Base-by-base conservation (phyloP, 2,888 invertebrate species). In the Andrena bicolor region DNA sequence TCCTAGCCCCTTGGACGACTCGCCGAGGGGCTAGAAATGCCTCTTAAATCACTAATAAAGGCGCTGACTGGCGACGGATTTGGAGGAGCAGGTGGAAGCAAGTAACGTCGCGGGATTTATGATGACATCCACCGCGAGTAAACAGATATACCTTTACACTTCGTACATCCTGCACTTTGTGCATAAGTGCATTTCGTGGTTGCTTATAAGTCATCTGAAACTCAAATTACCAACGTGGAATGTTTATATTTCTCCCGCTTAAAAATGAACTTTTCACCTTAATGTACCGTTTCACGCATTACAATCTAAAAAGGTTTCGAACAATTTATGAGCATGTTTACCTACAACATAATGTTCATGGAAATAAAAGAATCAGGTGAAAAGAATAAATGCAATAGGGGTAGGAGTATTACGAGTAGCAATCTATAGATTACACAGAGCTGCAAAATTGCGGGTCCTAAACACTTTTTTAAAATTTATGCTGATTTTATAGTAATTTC, bases 1-100 rank as follows among this genome's bases (percentile, higher is more conserved):
- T 66, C 8, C 28, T 8, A 8, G 13, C 16, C 35, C 13, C 28
- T 20, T 35, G 8, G 16, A 8, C 4, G 30, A 48, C 41, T 30
- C 16, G 35, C 28, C 28, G 53, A 28, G 32, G 58, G 26, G 30
- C 35, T 48, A 73, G 76, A 20, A 80, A 76, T 53, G 73, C 61
- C 58, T 26, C 76, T 77, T 82, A 85, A 82, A 75, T 82, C 73
- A 82, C 66, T 85, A 76, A 85, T 85, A 85, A 82, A 85, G 78
- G 85, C 82, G 60, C 74, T 49, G 80, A 86, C 86, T 85, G 74
- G 82, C 80, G 76, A 85, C 80, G 81, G 70, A 82, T 76, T 68
- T 53, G 63, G 72, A 64, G 76, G 51, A 74, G 48, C 70, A 65
- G 66, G 23, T 64, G 70, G 60, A 8, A 72, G 63, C 48, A 60